Conservation (phyloP, 2,113 vertebrate species). For the Perca fluviatilis region DNA sequence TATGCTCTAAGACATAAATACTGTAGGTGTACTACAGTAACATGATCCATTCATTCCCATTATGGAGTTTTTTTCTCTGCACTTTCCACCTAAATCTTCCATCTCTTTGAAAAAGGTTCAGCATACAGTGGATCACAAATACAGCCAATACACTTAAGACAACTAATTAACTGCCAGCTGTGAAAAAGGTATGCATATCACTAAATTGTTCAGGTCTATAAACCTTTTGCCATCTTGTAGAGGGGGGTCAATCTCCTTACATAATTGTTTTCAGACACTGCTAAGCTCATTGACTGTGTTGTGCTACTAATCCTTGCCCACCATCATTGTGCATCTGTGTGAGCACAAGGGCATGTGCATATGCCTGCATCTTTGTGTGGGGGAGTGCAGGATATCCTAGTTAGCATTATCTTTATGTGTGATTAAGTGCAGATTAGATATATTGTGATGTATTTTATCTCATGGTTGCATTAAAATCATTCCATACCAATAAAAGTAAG, state of each 20-base stretch:
- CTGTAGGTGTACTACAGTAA: background rate
- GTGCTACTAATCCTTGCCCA: constrained; percentile 67
- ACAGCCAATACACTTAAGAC: background rate
- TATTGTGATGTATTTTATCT: background rate
- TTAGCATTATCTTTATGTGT: constrained; percentile 13
- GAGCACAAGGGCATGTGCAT: constrained; percentile 38
- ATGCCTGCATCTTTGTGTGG: constrained; percentile 15
- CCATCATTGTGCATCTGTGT: constrained; percentile 58
- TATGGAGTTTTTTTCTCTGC: background rate
- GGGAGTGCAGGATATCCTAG: constrained; percentile 29
- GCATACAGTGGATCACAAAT: background rate
- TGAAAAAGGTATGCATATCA: constrained; percentile 16
- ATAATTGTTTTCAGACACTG: constrained; percentile 69
- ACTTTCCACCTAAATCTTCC: background rate
- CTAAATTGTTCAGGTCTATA: background rate
- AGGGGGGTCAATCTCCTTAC: constrained; percentile 62
- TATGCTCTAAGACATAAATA: background rate
- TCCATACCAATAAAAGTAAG: background rate
- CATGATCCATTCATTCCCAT: background rate
- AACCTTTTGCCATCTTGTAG: constrained; percentile 48
- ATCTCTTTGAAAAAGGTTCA: background rate
- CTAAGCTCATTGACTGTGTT: constrained; percentile 70
- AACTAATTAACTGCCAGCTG: background rate
- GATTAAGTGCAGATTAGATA: constrained; percentile 1
- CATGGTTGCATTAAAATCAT: background rate